Evolutionary conservation across 2,797 vertebrate species (phyloP).

Genomic region (Enteromius mattozi): DNA sequence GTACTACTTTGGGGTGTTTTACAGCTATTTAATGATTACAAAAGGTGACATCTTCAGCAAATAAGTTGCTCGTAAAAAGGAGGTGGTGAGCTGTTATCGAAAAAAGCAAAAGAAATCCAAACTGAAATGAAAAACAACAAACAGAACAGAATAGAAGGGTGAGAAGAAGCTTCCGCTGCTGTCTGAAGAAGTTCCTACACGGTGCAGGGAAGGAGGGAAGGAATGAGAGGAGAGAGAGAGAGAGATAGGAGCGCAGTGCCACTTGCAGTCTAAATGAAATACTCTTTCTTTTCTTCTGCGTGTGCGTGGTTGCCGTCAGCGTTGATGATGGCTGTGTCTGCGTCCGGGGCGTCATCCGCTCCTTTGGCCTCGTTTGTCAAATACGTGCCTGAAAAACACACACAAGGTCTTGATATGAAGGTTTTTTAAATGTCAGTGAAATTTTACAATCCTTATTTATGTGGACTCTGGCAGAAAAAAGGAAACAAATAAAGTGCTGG

Average conservation of each 20-base stretch:
- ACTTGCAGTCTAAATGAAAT: slow-evolving; percentile 96
- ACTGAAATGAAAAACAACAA: slow-evolving; percentile 5
- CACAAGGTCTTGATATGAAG: background rate
- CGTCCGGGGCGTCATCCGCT: slow-evolving; percentile 95
- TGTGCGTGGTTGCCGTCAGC: slow-evolving; percentile 98
- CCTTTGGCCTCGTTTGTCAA: slow-evolving; percentile 99
- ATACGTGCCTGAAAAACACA: slow-evolving; percentile 87
- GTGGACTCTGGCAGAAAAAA: background rate
- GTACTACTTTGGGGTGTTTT: slow-evolving; percentile 72
- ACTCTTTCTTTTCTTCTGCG: slow-evolving; percentile 98
- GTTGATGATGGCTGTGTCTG: slow-evolving; percentile 98
- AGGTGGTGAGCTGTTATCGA: slow-evolving; percentile 80
- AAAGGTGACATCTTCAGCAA: slow-evolving; percentile 77
- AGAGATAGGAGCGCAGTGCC: slow-evolving; percentile 55
- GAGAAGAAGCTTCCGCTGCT: slow-evolving; percentile 47
- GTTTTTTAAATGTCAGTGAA: background rate
- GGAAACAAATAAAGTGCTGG: background rate
- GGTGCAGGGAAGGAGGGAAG: slow-evolving; percentile 45
- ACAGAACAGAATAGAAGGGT: slow-evolving; percentile 50
- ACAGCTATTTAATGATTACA: slow-evolving; percentile 76
- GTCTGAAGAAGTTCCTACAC: slow-evolving; percentile 51
- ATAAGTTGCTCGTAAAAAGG: slow-evolving; percentile 84
- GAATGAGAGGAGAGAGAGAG: slow-evolving; percentile 56
- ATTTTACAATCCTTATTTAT: background rate
- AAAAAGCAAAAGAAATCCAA: slow-evolving; percentile 64